phyloP scores from a whole-genome alignment of 2,888 invertebrate species.

The Amorpha juglandis region DNA sequence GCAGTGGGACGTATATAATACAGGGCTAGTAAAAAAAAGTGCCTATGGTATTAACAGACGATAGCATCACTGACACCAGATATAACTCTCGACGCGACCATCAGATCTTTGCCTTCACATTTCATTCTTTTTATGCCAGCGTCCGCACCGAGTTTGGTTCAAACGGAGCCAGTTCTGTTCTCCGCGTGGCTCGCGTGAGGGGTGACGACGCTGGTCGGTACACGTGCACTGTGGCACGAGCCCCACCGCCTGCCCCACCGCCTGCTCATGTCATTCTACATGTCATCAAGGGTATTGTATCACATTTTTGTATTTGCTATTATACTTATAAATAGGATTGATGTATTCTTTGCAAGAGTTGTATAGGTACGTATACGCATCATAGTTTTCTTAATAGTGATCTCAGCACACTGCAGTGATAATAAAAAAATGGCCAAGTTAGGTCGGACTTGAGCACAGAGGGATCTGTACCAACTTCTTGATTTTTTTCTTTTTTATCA shows the following conservation, averaged over 20 bases:
- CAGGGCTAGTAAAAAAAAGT: too few species aligned
- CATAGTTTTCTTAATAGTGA: too few species aligned
- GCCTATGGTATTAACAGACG: too few species aligned
- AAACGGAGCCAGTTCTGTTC: slow-evolving; percentile 75
- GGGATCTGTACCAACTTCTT: too few species aligned
- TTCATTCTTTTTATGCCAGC: slow-evolving; percentile 43
- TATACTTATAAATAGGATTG: background rate
- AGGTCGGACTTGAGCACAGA: too few species aligned
- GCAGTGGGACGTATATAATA: too few species aligned
- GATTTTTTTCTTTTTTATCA: too few species aligned
- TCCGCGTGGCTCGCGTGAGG: slow-evolving; percentile 75
- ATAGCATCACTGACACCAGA: too few species aligned
- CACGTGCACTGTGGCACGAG: slow-evolving; percentile 71
- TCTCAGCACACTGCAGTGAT: too few species aligned
- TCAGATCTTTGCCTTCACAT: background rate
- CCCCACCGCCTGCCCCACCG: slow-evolving; percentile 64
- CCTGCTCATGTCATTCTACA: slow-evolving; percentile 74
- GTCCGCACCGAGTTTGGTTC: slow-evolving; percentile 77
- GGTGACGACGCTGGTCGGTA: slow-evolving; percentile 74
- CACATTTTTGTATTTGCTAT: background rate
- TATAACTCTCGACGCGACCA: too few species aligned
- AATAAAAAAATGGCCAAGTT: too few species aligned
- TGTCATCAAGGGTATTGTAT: slow-evolving; percentile 69
- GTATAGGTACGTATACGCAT: too few species aligned
- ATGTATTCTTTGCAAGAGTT: background rate